A percentile compares a stretch with the other conserved stretches of the same genome.
phyloP scores from a whole-genome alignment of 2,888 invertebrate genomes.

The Xylophagus ater region DNA sequence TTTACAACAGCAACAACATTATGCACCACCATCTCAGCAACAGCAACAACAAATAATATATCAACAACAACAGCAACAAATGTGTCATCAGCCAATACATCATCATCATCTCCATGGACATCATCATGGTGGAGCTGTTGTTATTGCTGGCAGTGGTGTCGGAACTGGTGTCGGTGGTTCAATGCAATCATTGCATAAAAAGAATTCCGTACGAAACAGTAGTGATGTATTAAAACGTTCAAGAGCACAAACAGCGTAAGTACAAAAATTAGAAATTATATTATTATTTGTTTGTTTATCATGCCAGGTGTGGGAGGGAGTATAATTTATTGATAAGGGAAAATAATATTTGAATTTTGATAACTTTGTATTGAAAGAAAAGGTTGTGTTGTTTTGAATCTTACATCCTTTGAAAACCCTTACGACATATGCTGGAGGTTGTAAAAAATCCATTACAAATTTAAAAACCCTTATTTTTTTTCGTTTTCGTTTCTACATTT shows the following conservation, averaged over 20 bases:
- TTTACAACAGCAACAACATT: conserved; percentile 34
- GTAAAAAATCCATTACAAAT: no score
- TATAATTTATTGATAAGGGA: no score
- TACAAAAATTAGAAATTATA: no score
- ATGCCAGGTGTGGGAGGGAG: no score
- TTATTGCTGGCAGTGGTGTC: conserved; percentile 31
- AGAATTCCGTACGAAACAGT: conserved; percentile 50
- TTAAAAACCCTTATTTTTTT: no score
- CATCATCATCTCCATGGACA: conserved; percentile 31
- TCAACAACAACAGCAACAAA: conserved; percentile 24
- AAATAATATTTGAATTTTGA: no score
- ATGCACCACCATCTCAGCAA: conserved; percentile 22
- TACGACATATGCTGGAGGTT: no score
- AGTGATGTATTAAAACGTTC: conserved; percentile 55
- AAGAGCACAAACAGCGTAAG: conserved; percentile 56
- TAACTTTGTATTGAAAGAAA: no score
- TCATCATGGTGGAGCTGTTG: conserved; percentile 37
- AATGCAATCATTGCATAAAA: conserved; percentile 48
- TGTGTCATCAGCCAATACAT: conserved; percentile 34
- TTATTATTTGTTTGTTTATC: no score
- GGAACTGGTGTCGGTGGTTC: conserved; percentile 22
- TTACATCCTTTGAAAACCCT: no score
- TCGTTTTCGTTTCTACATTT: no score
- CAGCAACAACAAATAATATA: conserved; percentile 10
- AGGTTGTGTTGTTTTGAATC: no score